Evolutionary conservation across 1,140 invertebrate species (phyloP), one percentile per base, ranked within the genome.

Genomic region (Megalonaias nervosa): DNA sequence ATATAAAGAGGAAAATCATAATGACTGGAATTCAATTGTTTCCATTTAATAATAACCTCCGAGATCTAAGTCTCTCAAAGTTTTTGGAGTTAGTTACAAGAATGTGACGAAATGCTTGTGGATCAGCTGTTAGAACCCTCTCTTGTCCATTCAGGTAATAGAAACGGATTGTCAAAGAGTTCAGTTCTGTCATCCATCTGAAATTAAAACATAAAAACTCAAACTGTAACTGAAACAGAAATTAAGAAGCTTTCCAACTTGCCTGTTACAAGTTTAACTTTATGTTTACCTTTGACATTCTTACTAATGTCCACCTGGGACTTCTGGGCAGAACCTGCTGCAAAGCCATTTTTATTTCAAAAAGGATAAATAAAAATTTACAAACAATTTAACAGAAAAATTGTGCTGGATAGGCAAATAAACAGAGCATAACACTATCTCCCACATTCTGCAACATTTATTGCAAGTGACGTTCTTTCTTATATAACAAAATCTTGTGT

Each of bases 41-140:
- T 48, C 38, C 38, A 62, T 71, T 71, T 12, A 31, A 60, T 15
- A 21, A 16, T 61, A 1, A 71, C 72, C 64, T 74, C 55, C 38
- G 9, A 4, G 72, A 65, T 67, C 1, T 21, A n/a, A 67, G 56
- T 17, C 72, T 66, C 26, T 61, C 59, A 67, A 84, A 86, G 55
- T 86, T 86, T 48, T 77, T 82, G 59, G 74, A 74, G 76, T 86
- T 84, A 17, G 85, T 84, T 26, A 85, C 80, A 19, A 75, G 56
- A 56, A 85, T 71, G 61, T 86, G 76, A 61, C 77, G 71, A 16
- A 85, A 76, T 17, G 74, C 60, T 13, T 81, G 81, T 26, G 85
- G 84, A 73, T 86, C 85, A n/a, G 84, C 84, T 17, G 84, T 75
- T 6, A 84, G 61, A 16, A 86, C 26, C 23, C 79, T 71, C 23